Conservation (phyloP, 2,113 vertebrate species). For the Thunnus thynnus region DNA sequence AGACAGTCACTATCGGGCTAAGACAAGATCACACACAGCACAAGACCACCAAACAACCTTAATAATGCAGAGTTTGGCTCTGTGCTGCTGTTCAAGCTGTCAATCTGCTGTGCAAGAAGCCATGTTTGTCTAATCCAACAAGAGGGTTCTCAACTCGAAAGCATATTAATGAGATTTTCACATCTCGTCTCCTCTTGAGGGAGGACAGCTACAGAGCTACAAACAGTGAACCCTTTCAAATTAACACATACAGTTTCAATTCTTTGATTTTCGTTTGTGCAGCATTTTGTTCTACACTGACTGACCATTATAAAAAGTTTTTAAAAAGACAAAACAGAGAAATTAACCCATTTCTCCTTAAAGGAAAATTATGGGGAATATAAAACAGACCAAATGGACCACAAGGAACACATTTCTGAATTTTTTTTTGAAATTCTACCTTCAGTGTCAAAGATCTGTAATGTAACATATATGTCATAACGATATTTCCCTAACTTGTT, state of each 20-base stretch:
- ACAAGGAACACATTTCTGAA: too few relatives aligned
- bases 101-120: slow-evolving; percentile 67
- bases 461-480: too few relatives aligned
- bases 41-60: slow-evolving; percentile 59
- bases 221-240: slow-evolving; percentile 59
- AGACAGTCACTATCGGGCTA: slow-evolving; percentile 52
- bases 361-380: too few relatives aligned
- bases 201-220: slow-evolving; percentile 36
- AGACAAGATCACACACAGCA: slow-evolving; percentile 55
- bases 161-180: slow-evolving; percentile 73
- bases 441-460: too few relatives aligned
- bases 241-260: slow-evolving; percentile 43
- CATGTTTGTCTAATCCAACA: slow-evolving; percentile 78
- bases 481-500: too few relatives aligned
- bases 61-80: slow-evolving; percentile 63
- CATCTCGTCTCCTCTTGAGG: slow-evolving; percentile 46
- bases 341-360: neutral
- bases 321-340: neutral
- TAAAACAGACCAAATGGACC: too few relatives aligned
- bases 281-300: slow-evolving; percentile 21
- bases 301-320: neutral
- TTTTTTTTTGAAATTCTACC: too few relatives aligned
- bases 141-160: slow-evolving; percentile 57
- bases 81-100: slow-evolving; percentile 61
- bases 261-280: slow-evolving; percentile 30